A percentile compares a stretch with the other conserved stretches of the same genome.
Conservation (phyloP, 2,888 invertebrate species). For the Pedicia rivosa region DNA sequence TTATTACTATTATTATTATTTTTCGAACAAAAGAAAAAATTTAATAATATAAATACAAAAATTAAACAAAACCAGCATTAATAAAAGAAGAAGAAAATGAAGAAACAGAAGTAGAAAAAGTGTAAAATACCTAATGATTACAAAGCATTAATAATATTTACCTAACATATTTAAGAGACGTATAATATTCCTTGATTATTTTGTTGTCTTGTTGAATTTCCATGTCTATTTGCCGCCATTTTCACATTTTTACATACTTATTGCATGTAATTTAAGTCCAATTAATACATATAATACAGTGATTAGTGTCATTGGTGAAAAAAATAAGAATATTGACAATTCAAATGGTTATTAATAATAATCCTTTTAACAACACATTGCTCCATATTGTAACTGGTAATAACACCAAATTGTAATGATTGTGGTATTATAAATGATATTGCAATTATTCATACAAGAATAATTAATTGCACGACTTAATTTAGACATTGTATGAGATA, state of each 20-base stretch:
- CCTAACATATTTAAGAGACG: no score
- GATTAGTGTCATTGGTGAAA: slow-evolving; percentile 78
- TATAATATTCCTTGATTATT: slow-evolving; percentile 24
- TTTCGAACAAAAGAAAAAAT: no score
- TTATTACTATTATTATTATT: no score
- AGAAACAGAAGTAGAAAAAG: no score
- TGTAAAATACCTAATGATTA: no score
- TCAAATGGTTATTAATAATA: slow-evolving; percentile 37
- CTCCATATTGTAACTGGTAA: slow-evolving; percentile 19
- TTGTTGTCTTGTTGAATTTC: slow-evolving; percentile 4
- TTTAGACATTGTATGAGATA: slow-evolving; percentile 66
- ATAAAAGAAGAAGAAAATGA: no score
- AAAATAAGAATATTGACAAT: slow-evolving; percentile 57
- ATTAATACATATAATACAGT: slow-evolving; percentile 66
- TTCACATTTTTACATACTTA: slow-evolving; percentile 30
- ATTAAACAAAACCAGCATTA: no score
- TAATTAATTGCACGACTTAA: slow-evolving; percentile 60
- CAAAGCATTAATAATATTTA: no score
- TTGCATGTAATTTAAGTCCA: slow-evolving; percentile 46
- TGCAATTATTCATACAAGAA: slow-evolving; percentile 63
- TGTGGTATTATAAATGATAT: slow-evolving; percentile 59
- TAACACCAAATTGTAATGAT: slow-evolving; percentile 60
- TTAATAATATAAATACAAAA: no score
- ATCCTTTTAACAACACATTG: slow-evolving; percentile 25
- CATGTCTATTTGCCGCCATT: slow-evolving; percentile 16